Percentiles rank a stretch among this genome's conserved stretches.
Evolutionary conservation across 2,113 vertebrate species (phyloP).

Genomic region (Melanostigma gelatinosum): DNA sequence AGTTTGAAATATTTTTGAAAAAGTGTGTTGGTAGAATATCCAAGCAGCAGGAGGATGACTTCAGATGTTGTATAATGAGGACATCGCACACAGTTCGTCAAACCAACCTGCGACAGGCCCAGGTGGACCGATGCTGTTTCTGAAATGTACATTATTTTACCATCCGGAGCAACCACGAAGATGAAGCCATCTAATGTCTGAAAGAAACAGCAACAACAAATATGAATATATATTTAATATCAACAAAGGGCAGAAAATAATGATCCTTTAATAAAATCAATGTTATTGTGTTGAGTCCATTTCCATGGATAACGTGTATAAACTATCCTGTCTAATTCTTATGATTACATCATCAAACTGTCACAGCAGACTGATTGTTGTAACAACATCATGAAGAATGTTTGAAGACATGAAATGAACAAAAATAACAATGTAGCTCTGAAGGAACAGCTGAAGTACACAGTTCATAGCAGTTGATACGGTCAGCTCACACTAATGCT

Average conservation of each 20-base stretch:
- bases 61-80: background rate
- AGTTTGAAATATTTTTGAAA: too few species aligned
- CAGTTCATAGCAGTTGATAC: too few species aligned
- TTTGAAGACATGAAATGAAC: background rate
- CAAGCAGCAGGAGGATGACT: too few species aligned
- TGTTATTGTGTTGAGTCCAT: background rate
- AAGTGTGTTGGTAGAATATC: too few species aligned
- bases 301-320: background rate
- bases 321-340: background rate
- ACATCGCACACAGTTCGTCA: background rate
- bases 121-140: conserved; percentile 97
- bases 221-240: background rate
- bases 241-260: background rate
- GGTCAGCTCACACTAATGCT: too few species aligned
- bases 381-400: background rate
- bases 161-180: conserved; percentile 98
- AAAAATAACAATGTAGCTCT: background rate
- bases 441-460: background rate
- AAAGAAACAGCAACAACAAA: conserved; percentile 6
- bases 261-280: background rate
- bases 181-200: conserved; percentile 98
- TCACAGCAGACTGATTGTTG: background rate
- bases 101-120: conserved; percentile 95
- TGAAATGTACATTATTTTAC: conserved; percentile 99
- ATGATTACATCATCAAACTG: background rate